phyloP scores from a whole-genome alignment of 2,888 invertebrate species.

The Lobophora halterata region DNA sequence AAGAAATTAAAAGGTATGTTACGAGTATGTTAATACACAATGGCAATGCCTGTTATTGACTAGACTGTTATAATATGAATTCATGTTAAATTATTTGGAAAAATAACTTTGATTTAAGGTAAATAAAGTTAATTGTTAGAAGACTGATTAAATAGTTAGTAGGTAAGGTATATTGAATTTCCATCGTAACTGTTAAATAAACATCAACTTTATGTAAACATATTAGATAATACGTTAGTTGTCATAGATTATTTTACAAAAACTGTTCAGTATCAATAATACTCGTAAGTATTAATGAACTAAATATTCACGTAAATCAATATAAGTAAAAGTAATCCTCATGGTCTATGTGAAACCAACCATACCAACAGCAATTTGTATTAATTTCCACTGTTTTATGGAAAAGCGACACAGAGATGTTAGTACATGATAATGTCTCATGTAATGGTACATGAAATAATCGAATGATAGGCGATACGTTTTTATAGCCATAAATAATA shows the following conservation, averaged over 20 bases:
- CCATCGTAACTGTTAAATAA: too few species aligned
- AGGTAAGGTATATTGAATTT: too few species aligned
- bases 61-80: too few species aligned
- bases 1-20: constrained; percentile 14
- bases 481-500: constrained; percentile 9
- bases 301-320: constrained; percentile 3
- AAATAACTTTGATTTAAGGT: not conserved
- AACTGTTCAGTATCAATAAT: not conserved
- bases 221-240: too few species aligned
- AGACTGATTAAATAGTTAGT: constrained; percentile 1
- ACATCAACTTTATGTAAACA: too few species aligned
- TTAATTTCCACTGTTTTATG: constrained; percentile 30
- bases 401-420: constrained; percentile 29
- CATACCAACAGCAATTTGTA: constrained; percentile 40
- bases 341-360: constrained; percentile 15
- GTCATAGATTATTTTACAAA: constrained; percentile 2
- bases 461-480: constrained; percentile 15
- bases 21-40: too few species aligned
- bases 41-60: too few species aligned
- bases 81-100: too few species aligned
- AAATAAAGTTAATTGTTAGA: constrained; percentile 13
- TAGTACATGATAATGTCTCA: constrained; percentile 26
- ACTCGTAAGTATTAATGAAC: not conserved
- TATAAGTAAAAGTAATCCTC: not conserved
- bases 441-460: constrained; percentile 14